Evolutionary conservation across 2,113 vertebrate genomes (phyloP).

Genomic region (Halichoerus grypus): DNA sequence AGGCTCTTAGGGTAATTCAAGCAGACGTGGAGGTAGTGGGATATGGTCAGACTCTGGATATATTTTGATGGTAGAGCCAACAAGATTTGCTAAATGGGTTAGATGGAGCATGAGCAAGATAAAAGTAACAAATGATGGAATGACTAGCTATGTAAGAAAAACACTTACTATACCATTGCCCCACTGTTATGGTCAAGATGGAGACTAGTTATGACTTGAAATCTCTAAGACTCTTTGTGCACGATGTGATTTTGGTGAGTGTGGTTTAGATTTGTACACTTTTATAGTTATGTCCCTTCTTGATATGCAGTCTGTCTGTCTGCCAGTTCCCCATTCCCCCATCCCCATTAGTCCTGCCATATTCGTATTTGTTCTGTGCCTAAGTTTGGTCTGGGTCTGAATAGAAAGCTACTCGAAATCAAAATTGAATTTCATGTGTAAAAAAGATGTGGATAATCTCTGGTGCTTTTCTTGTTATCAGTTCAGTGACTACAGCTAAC

Average conservation of each 20-base stretch:
- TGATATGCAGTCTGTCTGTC: neutral
- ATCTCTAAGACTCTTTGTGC: neutral
- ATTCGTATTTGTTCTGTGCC: neutral
- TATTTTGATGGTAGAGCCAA: neutral
- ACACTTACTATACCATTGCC: neutral
- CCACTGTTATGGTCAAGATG: neutral
- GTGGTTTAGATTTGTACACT: neutral
- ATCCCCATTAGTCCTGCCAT: neutral
- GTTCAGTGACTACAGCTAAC: neutral
- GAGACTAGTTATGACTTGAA: neutral
- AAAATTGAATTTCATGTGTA: neutral
- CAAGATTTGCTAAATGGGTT: neutral
- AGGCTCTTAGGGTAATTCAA: neutral
- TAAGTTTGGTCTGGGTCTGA: neutral
- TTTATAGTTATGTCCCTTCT: neutral
- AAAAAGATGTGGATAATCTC: slow-evolving; percentile 17
- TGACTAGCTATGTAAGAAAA: neutral
- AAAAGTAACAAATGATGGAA: neutral
- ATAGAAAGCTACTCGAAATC: slow-evolving; percentile 28
- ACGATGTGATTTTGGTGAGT: neutral
- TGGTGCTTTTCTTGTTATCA: neutral
- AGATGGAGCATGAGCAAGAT: neutral
- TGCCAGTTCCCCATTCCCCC: no score
- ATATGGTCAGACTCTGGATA: neutral
- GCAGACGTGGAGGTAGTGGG: neutral